A percentile compares a stretch with the other conserved stretches of the same genome.
phyloP scores from a whole-genome alignment of 2,888 invertebrate species.

The Prionchulus punctatus region DNA sequence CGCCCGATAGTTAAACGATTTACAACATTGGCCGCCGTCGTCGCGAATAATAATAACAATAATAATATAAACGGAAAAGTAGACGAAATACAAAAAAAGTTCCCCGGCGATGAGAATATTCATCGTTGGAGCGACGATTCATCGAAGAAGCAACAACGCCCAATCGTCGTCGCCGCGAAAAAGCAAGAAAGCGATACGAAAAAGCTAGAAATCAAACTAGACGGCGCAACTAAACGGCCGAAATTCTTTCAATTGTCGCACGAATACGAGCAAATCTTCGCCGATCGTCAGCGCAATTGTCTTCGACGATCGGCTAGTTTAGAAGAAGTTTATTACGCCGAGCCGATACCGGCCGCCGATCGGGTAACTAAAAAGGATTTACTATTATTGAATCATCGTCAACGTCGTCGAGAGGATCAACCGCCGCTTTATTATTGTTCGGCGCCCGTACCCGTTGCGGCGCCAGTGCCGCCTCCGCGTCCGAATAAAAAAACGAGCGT shows the following conservation, averaged over 20 bases:
- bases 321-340: not conserved
- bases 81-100: no score
- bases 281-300: not conserved
- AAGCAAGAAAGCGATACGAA: not conserved
- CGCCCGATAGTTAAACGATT: not conserved
- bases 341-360: not conserved
- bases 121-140: no score
- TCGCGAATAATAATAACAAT: no score
- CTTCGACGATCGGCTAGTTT: conserved; percentile 5
- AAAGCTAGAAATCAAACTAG: not conserved
- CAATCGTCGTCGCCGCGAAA: not conserved
- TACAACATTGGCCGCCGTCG: not conserved
- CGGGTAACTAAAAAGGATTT: not conserved
- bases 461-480: no score
- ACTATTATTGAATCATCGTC: not conserved
- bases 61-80: no score
- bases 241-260: not conserved
- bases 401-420: not conserved
- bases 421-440: not conserved
- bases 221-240: not conserved
- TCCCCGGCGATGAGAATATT: no score
- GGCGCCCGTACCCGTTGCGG: no score
- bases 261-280: not conserved
- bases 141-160: no score
- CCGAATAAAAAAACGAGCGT: no score